Percentiles rank a stretch among this genome's conserved stretches.
Conservation (phyloP, 2,113 vertebrate genomes). For the Manacus vitellinus region DNA sequence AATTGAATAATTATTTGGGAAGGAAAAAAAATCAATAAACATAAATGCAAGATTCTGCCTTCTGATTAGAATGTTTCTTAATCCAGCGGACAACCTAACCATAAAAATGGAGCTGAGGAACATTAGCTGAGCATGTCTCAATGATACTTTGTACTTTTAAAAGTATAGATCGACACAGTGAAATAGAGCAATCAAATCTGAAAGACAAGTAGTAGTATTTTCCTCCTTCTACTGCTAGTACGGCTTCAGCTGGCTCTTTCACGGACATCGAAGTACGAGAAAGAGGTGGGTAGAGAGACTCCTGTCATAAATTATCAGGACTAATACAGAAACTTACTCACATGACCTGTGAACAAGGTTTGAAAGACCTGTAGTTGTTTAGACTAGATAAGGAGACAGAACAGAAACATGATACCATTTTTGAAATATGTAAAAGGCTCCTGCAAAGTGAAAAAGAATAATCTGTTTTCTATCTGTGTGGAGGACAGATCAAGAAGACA, state of each 20-base stretch:
- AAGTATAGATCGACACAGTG: not conserved
- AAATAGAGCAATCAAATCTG: not conserved
- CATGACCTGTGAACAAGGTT: not conserved
- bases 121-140: not conserved
- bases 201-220: not conserved
- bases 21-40: not conserved
- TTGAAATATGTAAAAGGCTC: constrained; percentile 8
- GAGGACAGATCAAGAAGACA: constrained; percentile 26
- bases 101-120: not conserved
- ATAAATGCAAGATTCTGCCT: not conserved
- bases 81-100: not conserved
- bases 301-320: not conserved
- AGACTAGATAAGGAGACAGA: constrained; percentile 17
- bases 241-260: not conserved
- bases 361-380: not conserved
- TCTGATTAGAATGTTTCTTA: not conserved
- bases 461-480: constrained; percentile 15
- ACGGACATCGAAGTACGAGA: not conserved
- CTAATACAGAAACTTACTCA: not conserved
- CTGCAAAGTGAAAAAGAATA: not conserved
- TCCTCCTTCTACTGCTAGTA: not conserved
- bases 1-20: not conserved
- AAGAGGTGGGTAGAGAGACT: not conserved
- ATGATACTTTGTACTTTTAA: not conserved
- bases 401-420: constrained; percentile 1